These are phyloP conservation scores for Shinisaurus crocodilurus DNA, from an alignment of 2,113 vertebrate species.

Conservation along the genomic window DNA sequence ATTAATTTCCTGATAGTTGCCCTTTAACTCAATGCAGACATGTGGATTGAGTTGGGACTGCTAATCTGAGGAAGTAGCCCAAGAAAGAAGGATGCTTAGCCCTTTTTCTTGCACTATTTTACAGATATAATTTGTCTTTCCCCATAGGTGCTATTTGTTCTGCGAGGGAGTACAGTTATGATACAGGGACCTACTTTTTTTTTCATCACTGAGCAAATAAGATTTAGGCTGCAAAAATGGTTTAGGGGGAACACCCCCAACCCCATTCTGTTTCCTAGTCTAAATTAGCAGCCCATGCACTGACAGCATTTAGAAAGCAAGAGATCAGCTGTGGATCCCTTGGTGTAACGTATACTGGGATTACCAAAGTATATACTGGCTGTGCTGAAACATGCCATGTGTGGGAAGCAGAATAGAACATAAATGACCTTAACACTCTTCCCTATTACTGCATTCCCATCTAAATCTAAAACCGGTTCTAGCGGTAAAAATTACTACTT, in stretches of 20 bases:
- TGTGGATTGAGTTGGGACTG: background rate
- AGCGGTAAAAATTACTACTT: background rate
- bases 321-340: background rate
- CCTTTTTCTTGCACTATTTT: background rate
- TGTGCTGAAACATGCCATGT: background rate
- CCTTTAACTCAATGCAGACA: background rate
- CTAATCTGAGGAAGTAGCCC: background rate
- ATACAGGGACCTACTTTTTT: background rate
- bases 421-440: background rate
- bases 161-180: background rate
- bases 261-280: background rate
- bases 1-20: background rate
- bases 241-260: background rate
- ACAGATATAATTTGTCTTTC: background rate
- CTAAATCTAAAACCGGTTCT: background rate
- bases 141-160: background rate
- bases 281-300: background rate
- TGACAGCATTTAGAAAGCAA: background rate
- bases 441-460: background rate
- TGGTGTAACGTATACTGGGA: background rate
- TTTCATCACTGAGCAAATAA: too few relatives aligned
- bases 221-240: background rate
- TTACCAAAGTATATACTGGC: background rate
- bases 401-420: background rate
- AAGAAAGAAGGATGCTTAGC: background rate